These are phyloP conservation scores for Ctenopoma multispine DNA, from an alignment of 2,797 vertebrate species.

Conservation along the genomic window DNA sequence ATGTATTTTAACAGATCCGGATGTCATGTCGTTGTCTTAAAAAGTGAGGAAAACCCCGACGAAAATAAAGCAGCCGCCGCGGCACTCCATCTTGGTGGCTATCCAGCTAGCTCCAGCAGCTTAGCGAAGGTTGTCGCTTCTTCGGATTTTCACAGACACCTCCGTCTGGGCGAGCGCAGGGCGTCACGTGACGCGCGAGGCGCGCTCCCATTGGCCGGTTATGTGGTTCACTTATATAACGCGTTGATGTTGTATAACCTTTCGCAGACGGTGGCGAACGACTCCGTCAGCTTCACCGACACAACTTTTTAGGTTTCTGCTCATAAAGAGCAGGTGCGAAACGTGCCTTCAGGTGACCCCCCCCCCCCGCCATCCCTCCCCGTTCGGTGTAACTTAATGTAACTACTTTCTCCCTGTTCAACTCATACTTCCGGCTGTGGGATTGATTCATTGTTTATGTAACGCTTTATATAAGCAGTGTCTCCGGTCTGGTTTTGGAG, in stretches of 20 bases:
- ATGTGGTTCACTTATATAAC: slow-evolving; percentile 86
- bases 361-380: too few relatives aligned
- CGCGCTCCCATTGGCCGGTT: slow-evolving; percentile 72
- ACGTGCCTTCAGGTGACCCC: too few relatives aligned
- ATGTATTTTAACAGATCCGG: neutral
- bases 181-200: slow-evolving; percentile 68
- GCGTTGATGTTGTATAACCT: slow-evolving; percentile 83
- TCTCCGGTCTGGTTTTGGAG: slow-evolving; percentile 17
- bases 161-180: slow-evolving; percentile 23
- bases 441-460: slow-evolving; percentile 70
- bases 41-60: rapidly evolving
- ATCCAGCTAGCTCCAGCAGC: slow-evolving; percentile 47
- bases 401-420: neutral
- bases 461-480: slow-evolving; percentile 80
- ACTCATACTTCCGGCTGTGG: neutral
- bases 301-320: too few relatives aligned
- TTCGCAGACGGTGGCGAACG: slow-evolving; percentile 14
- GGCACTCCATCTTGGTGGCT: slow-evolving; percentile 26
- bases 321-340: too few relatives aligned
- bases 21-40: neutral
- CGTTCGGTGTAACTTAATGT: neutral
- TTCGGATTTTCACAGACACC: slow-evolving; percentile 29
- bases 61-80: neutral
- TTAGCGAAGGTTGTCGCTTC: slow-evolving; percentile 43
- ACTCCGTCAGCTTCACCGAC: slow-evolving; percentile 3